These are phyloP conservation scores for Cryptocephalus primarius DNA, from an alignment of 2,888 invertebrate species.

Conservation along the genomic window DNA sequence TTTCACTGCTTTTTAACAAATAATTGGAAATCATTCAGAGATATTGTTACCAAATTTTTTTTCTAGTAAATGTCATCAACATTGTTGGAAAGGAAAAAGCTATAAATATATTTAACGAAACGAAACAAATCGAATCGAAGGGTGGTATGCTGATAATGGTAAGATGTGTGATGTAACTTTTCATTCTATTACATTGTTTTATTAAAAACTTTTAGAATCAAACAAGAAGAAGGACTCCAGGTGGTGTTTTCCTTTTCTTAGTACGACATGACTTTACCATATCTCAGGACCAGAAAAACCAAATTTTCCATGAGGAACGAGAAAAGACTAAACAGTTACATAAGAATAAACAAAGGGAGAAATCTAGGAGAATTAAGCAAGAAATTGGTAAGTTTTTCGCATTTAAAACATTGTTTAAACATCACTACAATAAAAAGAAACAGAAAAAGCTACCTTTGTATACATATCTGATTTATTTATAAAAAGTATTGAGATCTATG, in stretches of 20 bases:
- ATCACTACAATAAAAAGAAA: too few relatives aligned
- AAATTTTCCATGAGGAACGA: constrained; percentile 59
- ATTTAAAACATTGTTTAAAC: too few relatives aligned
- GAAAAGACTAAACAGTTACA: constrained; percentile 44
- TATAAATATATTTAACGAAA: constrained; percentile 64
- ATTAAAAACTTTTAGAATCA: constrained; percentile 48
- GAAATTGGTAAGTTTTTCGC: constrained; percentile 22
- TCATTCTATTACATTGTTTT: not conserved
- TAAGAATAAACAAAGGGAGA: constrained; percentile 48
- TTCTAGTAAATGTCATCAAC: constrained; percentile 58
- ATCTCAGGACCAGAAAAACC: constrained; percentile 51
- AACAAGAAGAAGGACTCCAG: constrained; percentile 70
- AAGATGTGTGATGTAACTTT: constrained; percentile 21
- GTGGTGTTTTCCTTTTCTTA: constrained; percentile 77
- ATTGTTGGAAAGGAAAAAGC: constrained; percentile 63
- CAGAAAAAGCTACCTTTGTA: too few relatives aligned
- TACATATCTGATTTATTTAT: too few relatives aligned
- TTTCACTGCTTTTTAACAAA: too few relatives aligned
- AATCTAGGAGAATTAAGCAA: constrained; percentile 55
- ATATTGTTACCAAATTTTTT: too few relatives aligned
- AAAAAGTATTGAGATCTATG: too few relatives aligned
- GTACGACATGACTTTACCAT: constrained; percentile 60
- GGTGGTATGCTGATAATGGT: constrained; percentile 83
- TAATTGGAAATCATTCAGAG: not conserved
- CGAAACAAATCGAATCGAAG: constrained; percentile 68